Evolutionary conservation across 2,797 vertebrate genomes (phyloP).

Genomic region (Spheniscus humboldti): DNA sequence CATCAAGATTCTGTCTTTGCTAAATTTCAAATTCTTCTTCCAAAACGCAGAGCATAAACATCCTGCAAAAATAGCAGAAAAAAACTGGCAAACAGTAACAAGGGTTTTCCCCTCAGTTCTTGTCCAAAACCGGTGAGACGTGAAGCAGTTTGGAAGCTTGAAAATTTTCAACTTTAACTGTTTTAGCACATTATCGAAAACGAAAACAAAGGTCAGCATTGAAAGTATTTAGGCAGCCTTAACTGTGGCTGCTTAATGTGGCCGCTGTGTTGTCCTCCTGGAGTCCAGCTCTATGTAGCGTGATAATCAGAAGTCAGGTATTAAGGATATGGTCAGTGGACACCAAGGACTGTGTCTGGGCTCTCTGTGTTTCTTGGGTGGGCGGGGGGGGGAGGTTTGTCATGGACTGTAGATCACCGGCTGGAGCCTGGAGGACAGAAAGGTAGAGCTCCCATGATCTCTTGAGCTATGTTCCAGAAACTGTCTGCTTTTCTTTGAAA

Average conservation of each 20-base stretch:
- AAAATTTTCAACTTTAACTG: background rate
- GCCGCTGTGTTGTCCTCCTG: background rate
- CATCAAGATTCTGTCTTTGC: background rate
- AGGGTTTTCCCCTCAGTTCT: background rate
- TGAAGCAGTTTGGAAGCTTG: background rate
- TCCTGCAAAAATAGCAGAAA: background rate
- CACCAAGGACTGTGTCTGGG: background rate
- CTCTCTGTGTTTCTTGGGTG: background rate
- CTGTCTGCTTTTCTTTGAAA: background rate
- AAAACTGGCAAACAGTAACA: background rate
- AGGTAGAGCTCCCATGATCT: background rate
- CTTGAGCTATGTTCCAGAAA: background rate
- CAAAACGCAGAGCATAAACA: background rate
- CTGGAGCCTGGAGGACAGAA: background rate
- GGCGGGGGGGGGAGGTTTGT: background rate
- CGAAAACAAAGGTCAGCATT: background rate
- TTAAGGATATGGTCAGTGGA: background rate
- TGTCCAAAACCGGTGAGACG: background rate
- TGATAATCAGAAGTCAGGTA: background rate
- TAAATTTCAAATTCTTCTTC: background rate
- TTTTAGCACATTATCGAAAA: background rate
- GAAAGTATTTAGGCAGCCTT: background rate
- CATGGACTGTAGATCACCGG: background rate
- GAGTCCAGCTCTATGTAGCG: background rate
- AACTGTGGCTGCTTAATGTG: background rate